Percentiles rank a stretch among this genome's conserved stretches.
These are phyloP conservation scores for Albula glossodonta DNA, from an alignment of 2,113 vertebrate genomes.

Conservation along the genomic window DNA sequence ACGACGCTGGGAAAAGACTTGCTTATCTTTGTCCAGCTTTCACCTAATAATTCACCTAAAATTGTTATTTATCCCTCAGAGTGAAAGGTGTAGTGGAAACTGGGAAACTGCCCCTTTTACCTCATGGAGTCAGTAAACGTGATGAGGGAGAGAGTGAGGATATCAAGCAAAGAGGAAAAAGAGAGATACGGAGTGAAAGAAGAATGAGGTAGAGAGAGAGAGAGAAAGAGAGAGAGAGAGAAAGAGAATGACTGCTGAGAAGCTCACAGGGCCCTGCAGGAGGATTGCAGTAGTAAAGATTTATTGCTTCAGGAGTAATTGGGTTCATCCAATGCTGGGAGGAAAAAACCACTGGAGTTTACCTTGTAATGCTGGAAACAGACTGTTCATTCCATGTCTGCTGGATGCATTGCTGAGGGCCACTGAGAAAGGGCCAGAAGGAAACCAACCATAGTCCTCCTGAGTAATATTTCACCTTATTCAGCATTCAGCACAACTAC, in stretches of 20 bases:
- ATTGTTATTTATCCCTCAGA: too few relatives aligned
- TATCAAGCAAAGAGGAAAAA: background rate
- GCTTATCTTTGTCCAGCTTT: too few relatives aligned
- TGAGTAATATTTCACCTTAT: background rate
- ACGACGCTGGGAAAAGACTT: too few relatives aligned
- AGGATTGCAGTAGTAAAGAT: constrained; percentile 71
- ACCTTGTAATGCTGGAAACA: constrained; percentile 41
- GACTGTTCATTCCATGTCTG: constrained; percentile 36
- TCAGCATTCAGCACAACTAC: too few relatives aligned
- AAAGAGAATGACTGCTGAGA: background rate
- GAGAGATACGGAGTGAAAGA: background rate
- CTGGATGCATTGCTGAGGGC: constrained; percentile 9
- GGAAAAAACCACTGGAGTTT: constrained; percentile 68
- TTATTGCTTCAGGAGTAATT: constrained; percentile 75
- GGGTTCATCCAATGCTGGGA: constrained; percentile 68
- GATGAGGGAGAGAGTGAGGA: background rate
- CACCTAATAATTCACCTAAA: too few relatives aligned
- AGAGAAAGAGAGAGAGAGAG: constrained; percentile 13
- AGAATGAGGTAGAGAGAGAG: constrained; percentile 23
- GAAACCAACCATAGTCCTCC: background rate
- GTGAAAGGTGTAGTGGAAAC: too few relatives aligned
- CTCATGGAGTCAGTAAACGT: background rate
- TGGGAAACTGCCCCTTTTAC: too few relatives aligned
- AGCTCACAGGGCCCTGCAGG: constrained; percentile 56
- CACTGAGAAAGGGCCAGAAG: background rate